Conservation (phyloP, 1,140 invertebrate genomes). For the Bicyclus anynana region DNA sequence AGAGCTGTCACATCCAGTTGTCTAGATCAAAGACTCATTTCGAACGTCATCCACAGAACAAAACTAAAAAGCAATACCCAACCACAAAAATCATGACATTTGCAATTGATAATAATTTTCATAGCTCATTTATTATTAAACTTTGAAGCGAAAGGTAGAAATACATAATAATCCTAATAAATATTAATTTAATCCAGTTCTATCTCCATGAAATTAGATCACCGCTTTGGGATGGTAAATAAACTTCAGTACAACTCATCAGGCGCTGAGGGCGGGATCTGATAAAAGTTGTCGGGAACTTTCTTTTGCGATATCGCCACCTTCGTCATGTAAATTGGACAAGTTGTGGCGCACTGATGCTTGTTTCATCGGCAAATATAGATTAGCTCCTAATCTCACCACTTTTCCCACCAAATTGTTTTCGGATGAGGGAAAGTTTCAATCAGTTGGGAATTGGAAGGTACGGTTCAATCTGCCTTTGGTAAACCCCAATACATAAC, state of each 20-base stretch:
- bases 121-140: too few species aligned
- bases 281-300: constrained; percentile 70
- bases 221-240: constrained; percentile 39
- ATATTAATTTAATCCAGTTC: constrained; percentile 25
- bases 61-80: too few species aligned
- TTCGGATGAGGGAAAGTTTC: constrained; percentile 40
- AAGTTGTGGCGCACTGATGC: constrained; percentile 59
- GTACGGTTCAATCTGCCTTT: constrained; percentile 5
- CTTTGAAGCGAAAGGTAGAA: too few species aligned
- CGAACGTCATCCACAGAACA: too few species aligned
- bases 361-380: constrained; percentile 64
- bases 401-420: constrained; percentile 57
- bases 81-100: too few species aligned
- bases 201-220: constrained; percentile 48
- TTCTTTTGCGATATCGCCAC: constrained; percentile 70
- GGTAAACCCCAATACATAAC: background rate
- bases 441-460: constrained; percentile 22
- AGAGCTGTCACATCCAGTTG: too few species aligned
- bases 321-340: constrained; percentile 73
- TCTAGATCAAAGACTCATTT: too few species aligned
- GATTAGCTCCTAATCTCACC: constrained; percentile 62
- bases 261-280: constrained; percentile 60
- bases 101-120: too few species aligned
- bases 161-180: too few species aligned
- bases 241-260: constrained; percentile 69